Percentiles rank a stretch among this genome's conserved stretches.
phyloP scores from a whole-genome alignment of 2,797 vertebrate species.

The Falco naumanni region DNA sequence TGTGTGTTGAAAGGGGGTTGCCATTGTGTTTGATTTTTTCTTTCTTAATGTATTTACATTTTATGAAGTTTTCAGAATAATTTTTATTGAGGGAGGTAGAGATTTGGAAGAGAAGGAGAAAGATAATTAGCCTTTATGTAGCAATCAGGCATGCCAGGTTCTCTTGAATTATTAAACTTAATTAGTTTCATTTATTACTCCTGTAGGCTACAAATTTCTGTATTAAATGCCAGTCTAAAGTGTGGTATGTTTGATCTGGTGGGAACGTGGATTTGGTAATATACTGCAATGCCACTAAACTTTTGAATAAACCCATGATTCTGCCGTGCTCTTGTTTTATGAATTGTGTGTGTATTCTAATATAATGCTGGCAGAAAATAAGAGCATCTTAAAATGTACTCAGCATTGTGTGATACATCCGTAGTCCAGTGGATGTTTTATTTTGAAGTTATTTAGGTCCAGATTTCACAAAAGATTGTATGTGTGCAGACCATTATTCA shows the following conservation, averaged over 20 bases:
- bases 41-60: slow-evolving; percentile 39
- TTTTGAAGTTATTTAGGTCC: background rate
- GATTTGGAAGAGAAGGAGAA: background rate
- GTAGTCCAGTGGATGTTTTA: background rate
- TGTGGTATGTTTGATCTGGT: slow-evolving; percentile 51
- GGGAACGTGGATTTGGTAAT: slow-evolving; percentile 14
- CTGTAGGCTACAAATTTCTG: slow-evolving; percentile 66
- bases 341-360: background rate
- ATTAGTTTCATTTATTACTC: slow-evolving; percentile 76
- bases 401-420: background rate
- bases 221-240: slow-evolving; percentile 63
- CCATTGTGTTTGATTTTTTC: background rate
- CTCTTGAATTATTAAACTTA: slow-evolving; percentile 74
- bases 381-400: background rate
- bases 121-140: slow-evolving; percentile 65
- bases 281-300: background rate
- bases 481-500: background rate
- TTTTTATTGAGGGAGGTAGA: background rate
- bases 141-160: slow-evolving; percentile 63
- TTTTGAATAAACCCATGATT: background rate
- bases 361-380: background rate
- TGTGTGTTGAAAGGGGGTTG: background rate
- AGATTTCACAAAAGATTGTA: background rate
- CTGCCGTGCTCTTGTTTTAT: background rate
- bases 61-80: slow-evolving; percentile 16